Base-by-base conservation (phyloP, 1,140 invertebrate genomes). In the Lucilia sericata region DNA sequence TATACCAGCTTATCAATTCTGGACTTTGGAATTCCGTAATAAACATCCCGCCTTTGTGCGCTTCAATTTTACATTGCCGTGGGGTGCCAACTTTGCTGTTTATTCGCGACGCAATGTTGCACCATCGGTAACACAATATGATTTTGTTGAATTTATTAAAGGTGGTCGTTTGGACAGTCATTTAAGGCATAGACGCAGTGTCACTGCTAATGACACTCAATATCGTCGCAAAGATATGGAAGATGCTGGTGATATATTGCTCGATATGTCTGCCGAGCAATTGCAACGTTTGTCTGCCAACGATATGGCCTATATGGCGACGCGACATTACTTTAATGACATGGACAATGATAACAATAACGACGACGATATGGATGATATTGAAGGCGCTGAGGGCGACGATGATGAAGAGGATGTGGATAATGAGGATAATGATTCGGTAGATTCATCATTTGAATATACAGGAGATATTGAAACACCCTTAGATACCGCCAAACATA, bases 101-200 rank as follows among this genome's bases (percentile, higher is more conserved):
- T 99, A 98, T 92, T 97, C 97, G 4, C 93, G 97, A 85, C 93
- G 97, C 85, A 98, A 98, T 91, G 96, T 97, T 30, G 96, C 96
- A 0, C 98, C 98, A 0, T 97, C 97, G 88, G 96, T 99, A 84
- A 98, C 97, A 36, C 97, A 98, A 91, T 98, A 98, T 91, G 98
- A 99, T 91, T 98, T 99, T 91, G 96, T 97, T 19, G 96, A 98
- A 92, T 97, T 97, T 89, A 95, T 97, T 85, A 95, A 95, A 88
- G 96, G 96, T 21, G 96, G 96, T 30, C 93, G 96, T 25, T 92
- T 97, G 5, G 96, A 96, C 88, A 93, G 95, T 86, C 91, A 95
- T 81, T 93, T 95, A 86, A 82, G 90, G 34, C 88, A 89, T 83
- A 87, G 87, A 47, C 86, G 88, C 74, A 87, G 81, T 74, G 42